A percentile compares a stretch with the other conserved stretches of the same genome.
Conservation (phyloP, 2,888 invertebrate species). For the Agonopterix subpropinquella region DNA sequence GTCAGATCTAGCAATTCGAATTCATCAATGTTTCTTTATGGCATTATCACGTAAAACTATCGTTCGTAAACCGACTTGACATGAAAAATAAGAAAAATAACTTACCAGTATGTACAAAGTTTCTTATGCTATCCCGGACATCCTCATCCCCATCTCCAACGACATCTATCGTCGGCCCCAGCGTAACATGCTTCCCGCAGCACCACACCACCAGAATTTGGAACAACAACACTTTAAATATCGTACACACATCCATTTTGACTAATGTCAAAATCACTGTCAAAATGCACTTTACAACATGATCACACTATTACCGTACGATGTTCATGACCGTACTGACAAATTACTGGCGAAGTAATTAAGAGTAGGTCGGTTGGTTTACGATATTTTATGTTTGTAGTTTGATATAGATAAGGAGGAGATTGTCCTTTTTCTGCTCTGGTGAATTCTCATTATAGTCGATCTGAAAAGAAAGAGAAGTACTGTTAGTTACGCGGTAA, state of each 20-base stretch:
- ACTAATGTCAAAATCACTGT: conserved; percentile 39
- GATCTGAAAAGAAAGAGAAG: conserved; percentile 51
- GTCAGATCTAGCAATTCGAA: too few species aligned
- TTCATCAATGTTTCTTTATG: too few species aligned
- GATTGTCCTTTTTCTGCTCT: conserved; percentile 43
- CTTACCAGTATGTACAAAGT: conserved; percentile 63
- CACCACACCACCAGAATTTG: conserved; percentile 63
- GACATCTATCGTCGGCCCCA: conserved; percentile 29
- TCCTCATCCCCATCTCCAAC: conserved; percentile 26
- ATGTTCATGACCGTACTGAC: conserved; percentile 1
- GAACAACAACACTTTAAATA: conserved; percentile 62
- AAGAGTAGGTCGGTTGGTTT: neutral
- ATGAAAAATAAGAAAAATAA: conserved; percentile 8
- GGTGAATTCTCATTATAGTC: conserved; percentile 59
- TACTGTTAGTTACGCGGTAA: neutral
- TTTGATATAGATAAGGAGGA: conserved; percentile 55
- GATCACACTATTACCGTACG: conserved; percentile 20
- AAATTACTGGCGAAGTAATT: too few species aligned
- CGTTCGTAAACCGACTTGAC: too few species aligned
- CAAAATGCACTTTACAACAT: conserved; percentile 20
- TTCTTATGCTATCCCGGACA: conserved; percentile 58
- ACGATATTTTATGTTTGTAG: conserved; percentile 58
- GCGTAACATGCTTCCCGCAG: conserved; percentile 53
- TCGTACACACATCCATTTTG: conserved; percentile 62
- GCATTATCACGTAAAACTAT: too few species aligned